Conservation (phyloP, 2,888 invertebrate genomes). For the Polietes domitor region DNA sequence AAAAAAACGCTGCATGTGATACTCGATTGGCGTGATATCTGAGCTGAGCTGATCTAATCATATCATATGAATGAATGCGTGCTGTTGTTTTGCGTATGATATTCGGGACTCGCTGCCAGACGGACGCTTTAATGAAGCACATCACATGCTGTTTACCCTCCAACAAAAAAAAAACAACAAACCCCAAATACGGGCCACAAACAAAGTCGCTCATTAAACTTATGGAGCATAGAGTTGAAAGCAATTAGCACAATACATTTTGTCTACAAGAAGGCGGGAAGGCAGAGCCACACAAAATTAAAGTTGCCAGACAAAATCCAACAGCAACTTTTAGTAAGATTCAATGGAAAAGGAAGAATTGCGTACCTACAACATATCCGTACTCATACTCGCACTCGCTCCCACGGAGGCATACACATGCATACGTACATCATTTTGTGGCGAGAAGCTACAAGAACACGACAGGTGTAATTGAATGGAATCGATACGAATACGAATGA, state of each 20-base stretch:
- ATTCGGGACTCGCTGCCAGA: background rate
- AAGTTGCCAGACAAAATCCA: background rate
- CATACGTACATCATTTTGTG: too few species aligned
- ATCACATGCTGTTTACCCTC: conserved; percentile 33
- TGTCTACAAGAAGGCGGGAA: background rate
- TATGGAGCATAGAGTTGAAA: conserved; percentile 26
- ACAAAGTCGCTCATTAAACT: conserved; percentile 35
- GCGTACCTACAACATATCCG: conserved; percentile 12
- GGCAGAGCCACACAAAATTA: background rate
- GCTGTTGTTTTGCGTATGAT: background rate
- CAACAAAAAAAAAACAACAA: background rate
- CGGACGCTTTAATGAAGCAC: conserved; percentile 25
- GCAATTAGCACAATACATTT: conserved; percentile 49
- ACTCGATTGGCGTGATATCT: conserved; percentile 1
- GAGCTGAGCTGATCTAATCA: conserved; percentile 37
- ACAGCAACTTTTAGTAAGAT: background rate
- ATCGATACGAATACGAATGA: conserved; percentile 9
- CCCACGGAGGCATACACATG: background rate
- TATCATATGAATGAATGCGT: conserved; percentile 8
- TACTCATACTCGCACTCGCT: background rate
- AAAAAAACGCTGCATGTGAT: conserved; percentile 20
- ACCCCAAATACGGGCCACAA: background rate
- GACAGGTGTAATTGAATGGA: conserved; percentile 59
- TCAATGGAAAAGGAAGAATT: background rate
- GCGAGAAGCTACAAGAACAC: background rate